phyloP scores from a whole-genome alignment of 2,113 vertebrate species.

The Ammospiza caudacuta region DNA sequence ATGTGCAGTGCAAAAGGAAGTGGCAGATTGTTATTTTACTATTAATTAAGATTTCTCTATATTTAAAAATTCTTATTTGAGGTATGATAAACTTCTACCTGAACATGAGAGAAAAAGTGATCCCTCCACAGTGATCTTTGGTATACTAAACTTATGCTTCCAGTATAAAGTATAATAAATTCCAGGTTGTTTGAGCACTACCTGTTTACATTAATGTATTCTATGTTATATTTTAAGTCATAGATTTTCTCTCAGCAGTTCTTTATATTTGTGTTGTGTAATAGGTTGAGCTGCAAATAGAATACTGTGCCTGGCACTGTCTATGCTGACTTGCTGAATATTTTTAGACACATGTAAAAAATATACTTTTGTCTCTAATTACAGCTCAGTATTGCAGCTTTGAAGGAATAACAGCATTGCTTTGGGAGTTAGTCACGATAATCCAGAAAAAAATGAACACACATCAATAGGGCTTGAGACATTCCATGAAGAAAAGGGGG shows the following conservation, averaged over 20 bases:
- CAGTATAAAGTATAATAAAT: constrained; percentile 48
- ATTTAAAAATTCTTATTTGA: background rate
- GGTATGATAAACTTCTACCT: background rate
- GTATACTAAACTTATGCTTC: constrained; percentile 30
- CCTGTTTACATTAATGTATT: constrained; percentile 54
- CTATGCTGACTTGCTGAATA: background rate
- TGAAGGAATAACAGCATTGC: background rate
- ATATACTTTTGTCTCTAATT: background rate
- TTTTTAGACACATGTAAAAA: background rate
- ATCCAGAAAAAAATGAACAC: background rate
- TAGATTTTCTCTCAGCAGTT: constrained; percentile 69
- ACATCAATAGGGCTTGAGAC: background rate
- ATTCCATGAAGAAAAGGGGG: background rate
- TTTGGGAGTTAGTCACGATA: background rate
- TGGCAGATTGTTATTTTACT: background rate
- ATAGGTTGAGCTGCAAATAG: constrained; percentile 11
- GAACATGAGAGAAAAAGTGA: constrained; percentile 24
- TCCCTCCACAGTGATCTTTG: background rate
- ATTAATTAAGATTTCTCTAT: background rate
- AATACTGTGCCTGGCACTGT: background rate
- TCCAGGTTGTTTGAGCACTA: constrained; percentile 15
- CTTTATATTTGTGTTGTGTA: constrained; percentile 14
- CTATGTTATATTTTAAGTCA: constrained; percentile 4
- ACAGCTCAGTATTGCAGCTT: background rate
- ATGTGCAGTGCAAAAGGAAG: background rate